Evolutionary conservation across 92 coral and sea anemone genomes (phyloP).

Genomic region (Umimayanthus chanpuru): DNA sequence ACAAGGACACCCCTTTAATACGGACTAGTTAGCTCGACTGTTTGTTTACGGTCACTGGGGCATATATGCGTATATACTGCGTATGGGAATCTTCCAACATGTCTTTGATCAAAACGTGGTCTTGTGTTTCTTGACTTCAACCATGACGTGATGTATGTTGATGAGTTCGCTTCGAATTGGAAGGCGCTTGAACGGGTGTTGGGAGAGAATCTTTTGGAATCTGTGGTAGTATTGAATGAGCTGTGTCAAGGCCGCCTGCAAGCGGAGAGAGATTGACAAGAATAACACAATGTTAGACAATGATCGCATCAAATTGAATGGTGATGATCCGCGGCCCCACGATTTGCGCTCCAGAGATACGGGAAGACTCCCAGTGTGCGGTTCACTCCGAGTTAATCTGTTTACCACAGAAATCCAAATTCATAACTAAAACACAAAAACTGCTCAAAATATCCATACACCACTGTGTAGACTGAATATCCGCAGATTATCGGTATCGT

Average conservation of each 20-base stretch:
- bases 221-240: slow-evolving; percentile 97
- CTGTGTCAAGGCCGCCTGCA: slow-evolving; percentile 93
- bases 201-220: slow-evolving; percentile 96
- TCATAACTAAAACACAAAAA: too few species aligned
- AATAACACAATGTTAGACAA: background rate
- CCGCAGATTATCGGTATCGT: too few species aligned
- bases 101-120: slow-evolving; percentile 75
- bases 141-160: slow-evolving; percentile 98
- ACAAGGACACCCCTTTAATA: background rate
- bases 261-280: background rate
- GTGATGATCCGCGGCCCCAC: too few species aligned
- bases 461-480: too few species aligned
- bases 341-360: background rate
- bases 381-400: background rate
- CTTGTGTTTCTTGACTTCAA: slow-evolving; percentile 99
- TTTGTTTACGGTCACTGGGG: too few species aligned
- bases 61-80: background rate
- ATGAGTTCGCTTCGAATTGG: slow-evolving; percentile 96
- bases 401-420: too few species aligned
- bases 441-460: too few species aligned
- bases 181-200: slow-evolving; percentile 94
- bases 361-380: background rate
- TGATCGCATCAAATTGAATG: too few species aligned
- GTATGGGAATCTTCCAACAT: background rate
- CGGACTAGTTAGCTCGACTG: too few species aligned